These are phyloP conservation scores for Agrypnia vestita DNA, from an alignment of 1,140 invertebrate genomes.

Conservation along the genomic window DNA sequence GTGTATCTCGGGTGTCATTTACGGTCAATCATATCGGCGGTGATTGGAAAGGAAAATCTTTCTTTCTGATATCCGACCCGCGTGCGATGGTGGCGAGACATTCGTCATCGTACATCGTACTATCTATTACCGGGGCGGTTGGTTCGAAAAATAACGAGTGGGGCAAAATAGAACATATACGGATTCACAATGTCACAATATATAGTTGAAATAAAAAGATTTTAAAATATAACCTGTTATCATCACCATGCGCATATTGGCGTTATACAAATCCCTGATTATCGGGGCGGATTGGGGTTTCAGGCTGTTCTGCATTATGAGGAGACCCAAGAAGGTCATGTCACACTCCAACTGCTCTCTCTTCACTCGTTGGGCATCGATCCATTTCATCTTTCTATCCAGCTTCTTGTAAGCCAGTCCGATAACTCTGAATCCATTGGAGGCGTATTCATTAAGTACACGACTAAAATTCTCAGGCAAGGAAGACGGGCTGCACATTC, in stretches of 20 bases:
- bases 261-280: constrained; percentile 83
- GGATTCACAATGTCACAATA: too few relatives aligned
- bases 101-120: too few relatives aligned
- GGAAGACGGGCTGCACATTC: constrained; percentile 70
- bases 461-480: constrained; percentile 82
- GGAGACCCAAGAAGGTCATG: constrained; percentile 87
- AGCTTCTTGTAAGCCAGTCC: constrained; percentile 84
- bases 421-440: constrained; percentile 91
- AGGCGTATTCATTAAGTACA: constrained; percentile 85
- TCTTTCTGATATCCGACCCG: too few relatives aligned
- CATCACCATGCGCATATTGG: constrained; percentile 92
- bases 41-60: too few relatives aligned
- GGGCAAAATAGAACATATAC: too few relatives aligned
- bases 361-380: constrained; percentile 74
- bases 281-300: constrained; percentile 88
- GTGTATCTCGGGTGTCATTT: too few relatives aligned
- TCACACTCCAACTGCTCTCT: constrained; percentile 83
- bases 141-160: too few relatives aligned
- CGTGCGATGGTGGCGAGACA: too few relatives aligned
- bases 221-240: constrained; percentile 81
- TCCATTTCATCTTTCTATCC: constrained; percentile 75
- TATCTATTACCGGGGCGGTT: too few relatives aligned
- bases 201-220: constrained; percentile 19
- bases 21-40: too few relatives aligned
- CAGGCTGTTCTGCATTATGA: constrained; percentile 92